Base-by-base conservation (phyloP, 2,888 invertebrate species). In the Saturnia japonica region DNA sequence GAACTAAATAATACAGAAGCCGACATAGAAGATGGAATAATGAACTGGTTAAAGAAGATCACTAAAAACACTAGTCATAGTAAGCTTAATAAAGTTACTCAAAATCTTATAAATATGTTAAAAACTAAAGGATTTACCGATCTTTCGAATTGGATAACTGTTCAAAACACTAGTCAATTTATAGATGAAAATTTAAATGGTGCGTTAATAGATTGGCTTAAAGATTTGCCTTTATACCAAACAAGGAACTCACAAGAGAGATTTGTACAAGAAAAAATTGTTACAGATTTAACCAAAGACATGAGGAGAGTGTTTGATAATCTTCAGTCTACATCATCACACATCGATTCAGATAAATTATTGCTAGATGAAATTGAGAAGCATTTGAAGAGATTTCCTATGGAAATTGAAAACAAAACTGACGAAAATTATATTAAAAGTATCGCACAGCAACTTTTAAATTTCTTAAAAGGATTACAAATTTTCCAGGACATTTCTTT, bases 121-220 rank as follows among this genome's bases (percentile, higher is more conserved):
- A 43, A 72, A 12, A 64, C 72, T 25, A 77, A 74, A 73, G 72
- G 73, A 1, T 67, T 77, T 22, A 74, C 73, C 12, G 60, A 71
- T 34, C 74, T 73, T 34, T n/a, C 42, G 25, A 71, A 71, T 64
- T 62, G 28, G 51, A 68, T 72, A 64, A 3, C 71, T 16, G 43
- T 67, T 12, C 78, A 80, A 76, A 72, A 76, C 45, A 80, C 74
- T 14, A 74, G 57, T 69, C 73, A 79, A 68, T 76, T 77, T 70
- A 67, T 77, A 11, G 73, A 75, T 74, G 79, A 82, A 74, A 81
- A 81, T 72, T 70, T 82, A 45, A 69, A 70, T 64, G 76, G 72
- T 60, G 76, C 70, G 11, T 74, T 83, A 71, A 57, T 72, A 14
- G 77, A 79, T 67, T 84, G 82, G 82, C 22, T 85, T 16, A 79